These are phyloP conservation scores for Holothuria glaberrima DNA, from an alignment of 35 echinoderm and acorn worm species.

Conservation along the genomic window DNA sequence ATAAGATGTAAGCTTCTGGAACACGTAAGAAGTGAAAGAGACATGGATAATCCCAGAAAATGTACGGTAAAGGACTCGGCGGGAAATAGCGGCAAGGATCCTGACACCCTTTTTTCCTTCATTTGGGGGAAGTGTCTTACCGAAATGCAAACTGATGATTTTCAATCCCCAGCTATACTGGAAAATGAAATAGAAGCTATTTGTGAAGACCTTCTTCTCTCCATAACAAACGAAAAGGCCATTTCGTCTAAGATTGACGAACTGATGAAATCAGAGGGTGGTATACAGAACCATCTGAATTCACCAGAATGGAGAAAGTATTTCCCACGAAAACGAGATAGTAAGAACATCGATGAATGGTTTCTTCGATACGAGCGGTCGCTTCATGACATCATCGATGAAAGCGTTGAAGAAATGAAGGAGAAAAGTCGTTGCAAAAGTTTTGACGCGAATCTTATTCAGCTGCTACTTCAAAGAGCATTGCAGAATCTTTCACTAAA, in stretches of 20 bases:
- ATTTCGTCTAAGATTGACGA: background rate
- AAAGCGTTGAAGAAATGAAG: background rate
- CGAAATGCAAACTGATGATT: background rate
- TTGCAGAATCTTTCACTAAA: background rate
- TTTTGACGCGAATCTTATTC: conserved; percentile 5
- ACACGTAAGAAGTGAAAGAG: background rate
- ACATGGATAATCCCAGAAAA: background rate
- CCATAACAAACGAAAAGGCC: conserved; percentile 27
- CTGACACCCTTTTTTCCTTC: background rate
- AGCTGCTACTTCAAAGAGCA: background rate
- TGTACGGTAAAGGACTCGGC: background rate
- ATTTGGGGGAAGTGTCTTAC: background rate
- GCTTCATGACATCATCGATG: background rate
- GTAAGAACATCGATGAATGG: background rate
- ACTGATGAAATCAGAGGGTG: background rate
- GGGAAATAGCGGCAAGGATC: background rate
- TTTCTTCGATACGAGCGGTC: background rate
- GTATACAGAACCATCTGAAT: background rate
- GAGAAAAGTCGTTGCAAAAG: conserved; percentile 4
- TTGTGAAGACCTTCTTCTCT: background rate
- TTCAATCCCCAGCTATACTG: background rate
- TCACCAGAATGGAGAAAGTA: background rate
- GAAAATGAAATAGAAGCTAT: background rate
- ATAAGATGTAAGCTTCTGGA: background rate
- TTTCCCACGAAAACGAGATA: background rate